Evolutionary conservation across 1,140 invertebrate genomes (phyloP), one percentile per base, ranked within the genome.

Genomic region (Melipona quadrifasciata): DNA sequence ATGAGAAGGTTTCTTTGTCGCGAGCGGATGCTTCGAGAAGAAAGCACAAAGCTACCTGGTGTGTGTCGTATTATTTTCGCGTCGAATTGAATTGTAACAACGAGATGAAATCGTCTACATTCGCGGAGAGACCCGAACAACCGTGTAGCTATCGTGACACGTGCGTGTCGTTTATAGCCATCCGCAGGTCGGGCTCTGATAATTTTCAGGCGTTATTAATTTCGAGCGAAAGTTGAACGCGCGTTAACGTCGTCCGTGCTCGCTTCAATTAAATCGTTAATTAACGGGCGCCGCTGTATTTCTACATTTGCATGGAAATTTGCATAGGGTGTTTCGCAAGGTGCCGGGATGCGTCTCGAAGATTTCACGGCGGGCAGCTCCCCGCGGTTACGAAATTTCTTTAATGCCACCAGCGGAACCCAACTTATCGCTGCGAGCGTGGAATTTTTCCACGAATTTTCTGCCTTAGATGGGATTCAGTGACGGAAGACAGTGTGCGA

Each of bases 221-320:
- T 82, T 61, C 53, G 34, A 57, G 53, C 73, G 64, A 82, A 82
- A 82, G 64, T 82, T 77, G 31, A 34, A 57, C 21, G 64, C 51
- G 3, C 65, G 72, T 82, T 82, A 82, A 82, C 64, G 77, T 68
- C 73, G 31, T 47, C n/a, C 51, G 61, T 68, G 68, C 64, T 77
- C 51, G 73, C 51, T 77, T 67, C 80, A 68, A 82, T 82, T 82
- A 82, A 82, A 77, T 77, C 51, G 80, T 82, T 82, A 82, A 82
- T 82, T 82, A 76, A 68, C 73, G 31, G 27, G 19, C 10, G 19
- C 21, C 27, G 21, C 72, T 14, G 73, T 57, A 68, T 82, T 77
- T 61, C 34, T 21, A 31, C 17, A 82, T 82, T 82, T 82, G 61
- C 72, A 82, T 82, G 58, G 16, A 57, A 68, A 82, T 82, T 82